Evolutionary conservation across 2,797 vertebrate genomes (phyloP).

Genomic region (Mormyrus hasselquistii): DNA sequence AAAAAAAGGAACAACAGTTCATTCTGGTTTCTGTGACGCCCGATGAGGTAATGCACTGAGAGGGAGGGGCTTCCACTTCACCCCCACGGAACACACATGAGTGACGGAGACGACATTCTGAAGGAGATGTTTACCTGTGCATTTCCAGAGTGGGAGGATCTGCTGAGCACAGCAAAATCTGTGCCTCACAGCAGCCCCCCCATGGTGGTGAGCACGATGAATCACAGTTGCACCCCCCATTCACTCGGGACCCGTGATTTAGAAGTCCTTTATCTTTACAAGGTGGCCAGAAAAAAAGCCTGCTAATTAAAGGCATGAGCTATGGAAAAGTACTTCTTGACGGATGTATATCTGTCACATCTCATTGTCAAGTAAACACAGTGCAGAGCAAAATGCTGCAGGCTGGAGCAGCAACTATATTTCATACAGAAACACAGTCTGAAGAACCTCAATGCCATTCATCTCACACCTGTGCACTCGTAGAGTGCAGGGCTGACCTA

Average conservation of each 20-base stretch:
- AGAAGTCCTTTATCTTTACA: conserved; percentile 21
- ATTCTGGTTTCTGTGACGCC: background rate
- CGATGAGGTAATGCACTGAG: background rate
- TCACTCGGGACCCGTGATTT: conserved; percentile 26
- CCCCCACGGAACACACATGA: background rate
- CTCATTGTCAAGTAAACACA: background rate
- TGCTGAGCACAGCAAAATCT: background rate
- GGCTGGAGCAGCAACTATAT: background rate
- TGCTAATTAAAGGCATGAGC: conserved; percentile 20
- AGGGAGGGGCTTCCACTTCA: background rate
- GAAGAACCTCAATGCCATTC: background rate
- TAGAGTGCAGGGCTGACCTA: background rate
- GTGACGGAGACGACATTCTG: background rate
- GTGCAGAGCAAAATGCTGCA: background rate
- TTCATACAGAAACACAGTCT: background rate
- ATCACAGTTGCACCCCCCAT: conserved; percentile 25
- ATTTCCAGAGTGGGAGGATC: background rate
- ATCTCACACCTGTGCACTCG: background rate
- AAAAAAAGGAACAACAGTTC: conserved; percentile 12
- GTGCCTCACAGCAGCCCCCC: background rate
- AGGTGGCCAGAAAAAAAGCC: background rate
- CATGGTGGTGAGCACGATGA: conserved; percentile 18
- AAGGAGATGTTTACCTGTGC: background rate
- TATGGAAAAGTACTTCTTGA: background rate
- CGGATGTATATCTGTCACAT: conserved; percentile 3